Evolutionary conservation across 2,888 invertebrate genomes (phyloP).

Genomic region (Paralinhomoeus sp.): DNA sequence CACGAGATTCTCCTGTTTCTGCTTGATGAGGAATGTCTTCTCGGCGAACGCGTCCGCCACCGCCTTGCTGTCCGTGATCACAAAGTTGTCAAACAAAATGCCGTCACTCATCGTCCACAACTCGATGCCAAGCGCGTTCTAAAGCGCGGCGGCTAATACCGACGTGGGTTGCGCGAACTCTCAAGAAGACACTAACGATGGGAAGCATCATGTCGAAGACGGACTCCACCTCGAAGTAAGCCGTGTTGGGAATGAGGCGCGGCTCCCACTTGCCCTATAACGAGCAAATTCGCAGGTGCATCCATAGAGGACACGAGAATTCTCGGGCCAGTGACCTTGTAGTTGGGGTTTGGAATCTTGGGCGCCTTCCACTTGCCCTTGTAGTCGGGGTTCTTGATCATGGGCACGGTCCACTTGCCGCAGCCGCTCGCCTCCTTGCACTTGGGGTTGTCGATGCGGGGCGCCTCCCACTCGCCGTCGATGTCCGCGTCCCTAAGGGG

Average conservation of each 20-base stretch:
- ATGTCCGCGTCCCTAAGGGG: conserved; percentile 60
- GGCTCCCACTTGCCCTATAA: conserved; percentile 33
- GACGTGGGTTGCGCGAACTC: too few relatives aligned
- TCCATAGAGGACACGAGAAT: background rate
- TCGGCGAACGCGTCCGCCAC: conserved; percentile 56
- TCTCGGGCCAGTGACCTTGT: conserved; percentile 26
- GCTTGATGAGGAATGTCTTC: conserved; percentile 60
- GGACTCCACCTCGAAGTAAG: conserved; percentile 67
- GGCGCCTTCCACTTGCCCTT: conserved; percentile 73
- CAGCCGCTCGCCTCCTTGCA: conserved; percentile 63
- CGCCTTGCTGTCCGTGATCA: conserved; percentile 57
- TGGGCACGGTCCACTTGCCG: conserved; percentile 63
- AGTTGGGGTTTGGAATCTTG: conserved; percentile 34
- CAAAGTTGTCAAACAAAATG: conserved; percentile 80
- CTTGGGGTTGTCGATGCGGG: conserved; percentile 56
- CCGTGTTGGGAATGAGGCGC: conserved; percentile 64
- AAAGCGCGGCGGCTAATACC: background rate
- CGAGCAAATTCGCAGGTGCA: too few relatives aligned
- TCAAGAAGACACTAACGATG: background rate
- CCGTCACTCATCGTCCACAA: conserved; percentile 92
- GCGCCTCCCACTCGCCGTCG: conserved; percentile 96
- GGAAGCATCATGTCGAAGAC: background rate
- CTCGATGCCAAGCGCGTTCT: conserved; percentile 83
- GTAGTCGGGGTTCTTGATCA: conserved; percentile 70
- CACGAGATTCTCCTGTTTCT: conserved; percentile 20